Evolutionary conservation across 2,797 vertebrate genomes (phyloP).

Genomic region (Botia kubotai): DNA sequence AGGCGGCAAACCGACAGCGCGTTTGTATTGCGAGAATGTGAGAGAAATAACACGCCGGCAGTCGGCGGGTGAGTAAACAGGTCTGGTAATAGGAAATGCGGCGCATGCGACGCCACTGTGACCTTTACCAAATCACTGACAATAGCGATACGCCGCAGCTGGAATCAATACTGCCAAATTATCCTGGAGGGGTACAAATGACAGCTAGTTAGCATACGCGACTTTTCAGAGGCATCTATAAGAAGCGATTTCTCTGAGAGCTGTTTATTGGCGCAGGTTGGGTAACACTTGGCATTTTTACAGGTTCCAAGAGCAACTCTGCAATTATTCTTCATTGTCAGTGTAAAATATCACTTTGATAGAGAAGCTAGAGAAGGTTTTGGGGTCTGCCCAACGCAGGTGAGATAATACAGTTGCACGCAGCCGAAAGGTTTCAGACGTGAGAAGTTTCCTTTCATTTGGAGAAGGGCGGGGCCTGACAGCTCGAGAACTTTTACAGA

Average conservation of each 20-base stretch:
- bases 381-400: not conserved
- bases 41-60: constrained; percentile 53
- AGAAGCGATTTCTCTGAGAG: not conserved
- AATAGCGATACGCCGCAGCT: constrained; percentile 73
- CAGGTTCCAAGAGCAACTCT: not conserved
- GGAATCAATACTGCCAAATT: constrained; percentile 81
- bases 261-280: not conserved
- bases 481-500: constrained; percentile 72
- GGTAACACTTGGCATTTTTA: not conserved
- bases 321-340: not conserved
- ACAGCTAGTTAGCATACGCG: constrained; percentile 70
- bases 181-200: constrained; percentile 71
- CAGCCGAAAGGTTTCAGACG: constrained; percentile 1
- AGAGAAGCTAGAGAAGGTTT: not conserved
- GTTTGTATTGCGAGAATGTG: constrained; percentile 80
- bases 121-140: constrained; percentile 78
- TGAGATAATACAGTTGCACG: not conserved
- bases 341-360: not conserved
- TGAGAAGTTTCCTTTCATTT: constrained; percentile 56
- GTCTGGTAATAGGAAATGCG: constrained; percentile 54
- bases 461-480: constrained; percentile 64
- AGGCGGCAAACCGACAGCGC: constrained; percentile 75
- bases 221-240: constrained; percentile 22
- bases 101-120: constrained; percentile 63
- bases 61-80: constrained; percentile 58